Conservation (phyloP, 2,888 invertebrate genomes). For the Caradrina kadenii region DNA sequence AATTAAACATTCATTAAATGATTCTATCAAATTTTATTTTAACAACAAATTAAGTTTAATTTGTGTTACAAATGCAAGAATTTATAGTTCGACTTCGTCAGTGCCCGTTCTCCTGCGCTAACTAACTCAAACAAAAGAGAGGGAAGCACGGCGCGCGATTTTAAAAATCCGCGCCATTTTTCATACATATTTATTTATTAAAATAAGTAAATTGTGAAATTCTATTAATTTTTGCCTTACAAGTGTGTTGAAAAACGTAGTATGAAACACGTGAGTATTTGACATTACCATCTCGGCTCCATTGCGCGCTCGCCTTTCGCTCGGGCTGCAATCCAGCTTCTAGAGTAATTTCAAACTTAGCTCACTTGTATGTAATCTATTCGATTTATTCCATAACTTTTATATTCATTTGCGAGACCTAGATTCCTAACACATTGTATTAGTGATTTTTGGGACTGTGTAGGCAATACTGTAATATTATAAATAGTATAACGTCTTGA, state of each 20-base stretch:
- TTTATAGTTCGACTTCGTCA: too few species aligned
- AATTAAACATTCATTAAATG: not conserved
- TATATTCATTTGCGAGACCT: conserved; percentile 42
- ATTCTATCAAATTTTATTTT: not conserved
- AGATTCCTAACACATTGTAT: conserved; percentile 54
- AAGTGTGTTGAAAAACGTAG: not conserved
- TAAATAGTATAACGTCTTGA: conserved; percentile 50
- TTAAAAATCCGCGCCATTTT: too few species aligned
- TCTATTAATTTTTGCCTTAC: not conserved
- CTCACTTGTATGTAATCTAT: not conserved
- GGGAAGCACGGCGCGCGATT: too few species aligned
- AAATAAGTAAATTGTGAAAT: too few species aligned
- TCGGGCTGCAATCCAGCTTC: not conserved
- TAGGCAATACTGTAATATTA: conserved; percentile 59
- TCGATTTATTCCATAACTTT: conserved; percentile 21
- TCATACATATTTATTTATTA: too few species aligned
- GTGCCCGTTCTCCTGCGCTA: too few species aligned
- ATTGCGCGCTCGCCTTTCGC: not conserved
- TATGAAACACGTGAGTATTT: not conserved
- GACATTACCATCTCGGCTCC: not conserved
- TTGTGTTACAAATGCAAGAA: too few species aligned
- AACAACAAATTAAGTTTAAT: not conserved
- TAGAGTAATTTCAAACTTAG: not conserved
- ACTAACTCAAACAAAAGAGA: too few species aligned
- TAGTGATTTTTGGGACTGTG: conserved; percentile 57